phyloP scores from a whole-genome alignment of 2,113 vertebrate genomes.

The Prolemur simus region DNA sequence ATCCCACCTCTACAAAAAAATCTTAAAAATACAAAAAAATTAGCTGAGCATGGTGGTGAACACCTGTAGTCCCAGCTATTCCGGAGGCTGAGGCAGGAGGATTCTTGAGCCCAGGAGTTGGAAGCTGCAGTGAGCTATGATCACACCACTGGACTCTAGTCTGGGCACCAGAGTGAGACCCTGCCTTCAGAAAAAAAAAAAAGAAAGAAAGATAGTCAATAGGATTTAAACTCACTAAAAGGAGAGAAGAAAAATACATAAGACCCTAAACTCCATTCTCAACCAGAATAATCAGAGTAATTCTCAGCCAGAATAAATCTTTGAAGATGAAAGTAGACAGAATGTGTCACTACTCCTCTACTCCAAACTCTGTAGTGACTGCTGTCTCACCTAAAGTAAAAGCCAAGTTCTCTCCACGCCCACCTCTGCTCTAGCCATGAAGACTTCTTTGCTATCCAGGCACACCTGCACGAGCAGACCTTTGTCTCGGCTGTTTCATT shows the following conservation, averaged over 20 bases:
- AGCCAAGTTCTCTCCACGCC: background rate
- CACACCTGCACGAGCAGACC: rapidly evolving
- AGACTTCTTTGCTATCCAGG: background rate
- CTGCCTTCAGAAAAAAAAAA: too few species aligned
- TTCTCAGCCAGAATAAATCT: background rate
- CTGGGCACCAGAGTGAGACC: too few species aligned
- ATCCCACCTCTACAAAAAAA: too few species aligned
- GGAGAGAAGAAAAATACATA: background rate
- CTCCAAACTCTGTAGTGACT: background rate
- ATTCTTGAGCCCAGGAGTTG: too few species aligned
- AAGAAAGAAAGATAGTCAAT: background rate
- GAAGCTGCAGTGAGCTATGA: too few species aligned
- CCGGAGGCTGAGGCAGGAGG: too few species aligned
- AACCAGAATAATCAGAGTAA: background rate
- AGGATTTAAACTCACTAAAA: slow-evolving; percentile 9
- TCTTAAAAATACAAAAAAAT: too few species aligned
- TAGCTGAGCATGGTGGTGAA: too few species aligned
- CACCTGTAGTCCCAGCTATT: too few species aligned
- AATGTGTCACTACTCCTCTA: background rate
- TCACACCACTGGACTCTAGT: too few species aligned
- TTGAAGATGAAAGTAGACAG: background rate
- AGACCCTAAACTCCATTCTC: background rate
- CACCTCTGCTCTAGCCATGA: background rate
- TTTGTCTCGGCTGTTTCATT: too few species aligned
- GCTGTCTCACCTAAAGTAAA: background rate